phyloP scores from a whole-genome alignment of 2,797 vertebrate species.

The Periophthalmus magnuspinnatus region DNA sequence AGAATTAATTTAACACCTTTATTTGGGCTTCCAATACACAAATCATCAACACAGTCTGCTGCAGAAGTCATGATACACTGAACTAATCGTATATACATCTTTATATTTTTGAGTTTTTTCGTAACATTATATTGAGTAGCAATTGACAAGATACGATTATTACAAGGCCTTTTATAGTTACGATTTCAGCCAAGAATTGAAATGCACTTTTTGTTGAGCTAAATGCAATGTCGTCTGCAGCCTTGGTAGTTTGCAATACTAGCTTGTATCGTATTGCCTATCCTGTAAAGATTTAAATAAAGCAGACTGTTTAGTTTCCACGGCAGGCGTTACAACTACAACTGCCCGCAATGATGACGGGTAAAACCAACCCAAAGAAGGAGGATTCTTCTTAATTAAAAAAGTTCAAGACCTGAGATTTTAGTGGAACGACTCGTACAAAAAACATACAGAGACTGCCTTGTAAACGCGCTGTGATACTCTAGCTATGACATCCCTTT shows the following conservation, averaged over 20 bases:
- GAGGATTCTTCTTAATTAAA: conserved; percentile 71
- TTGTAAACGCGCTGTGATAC: conserved; percentile 63
- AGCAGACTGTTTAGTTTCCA: conserved; percentile 45
- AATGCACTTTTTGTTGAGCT: conserved; percentile 67
- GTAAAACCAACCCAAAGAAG: conserved; percentile 53
- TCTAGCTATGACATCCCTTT: conserved; percentile 57
- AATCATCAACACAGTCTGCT: conserved; percentile 69
- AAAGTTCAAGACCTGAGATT: conserved; percentile 78
- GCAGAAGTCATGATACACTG: conserved; percentile 65
- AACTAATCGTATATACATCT: conserved; percentile 72
- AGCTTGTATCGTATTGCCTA: conserved; percentile 19
- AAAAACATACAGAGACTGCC: conserved; percentile 36
- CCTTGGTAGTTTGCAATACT: conserved; percentile 33
- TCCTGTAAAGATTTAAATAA: conserved; percentile 31
- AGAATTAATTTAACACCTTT: conserved; percentile 67
- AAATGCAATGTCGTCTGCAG: conserved; percentile 39
- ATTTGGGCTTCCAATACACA: conserved; percentile 75
- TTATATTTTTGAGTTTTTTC: conserved; percentile 55
- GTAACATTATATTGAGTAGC: conserved; percentile 69
- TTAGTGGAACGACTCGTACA: conserved; percentile 67
- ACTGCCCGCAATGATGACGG: conserved; percentile 43
- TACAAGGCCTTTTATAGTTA: conserved; percentile 56
- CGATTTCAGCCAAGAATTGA: conserved; percentile 51
- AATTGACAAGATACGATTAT: conserved; percentile 67
- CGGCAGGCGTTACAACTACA: conserved; percentile 15